Conservation (phyloP, 2,797 vertebrate genomes). For the Bryconaethiops microstoma region DNA sequence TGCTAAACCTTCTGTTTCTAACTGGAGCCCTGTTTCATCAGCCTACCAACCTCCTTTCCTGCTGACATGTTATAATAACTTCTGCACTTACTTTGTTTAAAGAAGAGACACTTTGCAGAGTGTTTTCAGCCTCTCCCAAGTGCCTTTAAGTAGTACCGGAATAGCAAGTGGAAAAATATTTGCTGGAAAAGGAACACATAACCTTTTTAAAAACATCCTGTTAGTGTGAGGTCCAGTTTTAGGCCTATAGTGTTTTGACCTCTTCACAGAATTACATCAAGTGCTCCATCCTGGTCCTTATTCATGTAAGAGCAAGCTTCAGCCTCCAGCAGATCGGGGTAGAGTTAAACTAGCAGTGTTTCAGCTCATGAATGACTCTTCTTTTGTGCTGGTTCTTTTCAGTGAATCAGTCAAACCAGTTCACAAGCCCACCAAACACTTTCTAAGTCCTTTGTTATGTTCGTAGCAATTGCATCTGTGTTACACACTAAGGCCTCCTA, state of each 20-base stretch:
- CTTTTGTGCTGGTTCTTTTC: too few species aligned
- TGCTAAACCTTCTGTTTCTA: conserved; percentile 73
- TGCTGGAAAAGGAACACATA: conserved; percentile 19
- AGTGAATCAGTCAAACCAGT: not conserved
- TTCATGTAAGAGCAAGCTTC: conserved; percentile 2
- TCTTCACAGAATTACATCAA: not conserved
- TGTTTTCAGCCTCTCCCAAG: not conserved
- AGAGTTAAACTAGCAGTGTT: not conserved
- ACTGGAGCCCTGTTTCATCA: conserved; percentile 77
- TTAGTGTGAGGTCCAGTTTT: not conserved
- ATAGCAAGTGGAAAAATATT: conserved; percentile 32
- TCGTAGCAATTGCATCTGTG: too few species aligned
- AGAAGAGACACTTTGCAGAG: conserved; percentile 8
- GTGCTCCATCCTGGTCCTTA: not conserved
- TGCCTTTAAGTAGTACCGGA: not conserved
- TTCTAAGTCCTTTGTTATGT: too few species aligned
- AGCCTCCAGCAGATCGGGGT: not conserved
- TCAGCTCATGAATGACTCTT: too few species aligned
- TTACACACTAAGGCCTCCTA: too few species aligned
- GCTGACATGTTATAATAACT: conserved; percentile 75
- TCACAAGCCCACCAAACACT: too few species aligned
- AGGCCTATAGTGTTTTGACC: not conserved
- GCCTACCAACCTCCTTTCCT: conserved; percentile 58
- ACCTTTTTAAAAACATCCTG: conserved; percentile 23
- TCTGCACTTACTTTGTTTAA: conserved; percentile 21